Base-by-base conservation (phyloP, 2,888 invertebrate genomes). In the Pseudococcus jackbeardsleyi region DNA sequence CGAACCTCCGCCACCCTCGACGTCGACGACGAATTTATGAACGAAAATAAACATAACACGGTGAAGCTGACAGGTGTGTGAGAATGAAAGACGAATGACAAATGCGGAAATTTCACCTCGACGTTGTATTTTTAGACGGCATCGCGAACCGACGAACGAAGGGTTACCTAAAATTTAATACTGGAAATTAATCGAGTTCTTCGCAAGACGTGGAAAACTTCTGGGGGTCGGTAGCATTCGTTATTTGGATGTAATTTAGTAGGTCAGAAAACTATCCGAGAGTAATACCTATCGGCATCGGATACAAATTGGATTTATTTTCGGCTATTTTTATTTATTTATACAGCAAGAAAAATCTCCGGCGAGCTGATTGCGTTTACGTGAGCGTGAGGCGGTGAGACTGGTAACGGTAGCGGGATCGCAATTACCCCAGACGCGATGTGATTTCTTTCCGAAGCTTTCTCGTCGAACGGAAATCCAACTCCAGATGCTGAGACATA, bases 11-110 rank as follows among this genome's bases (percentile, higher is more conserved):
- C 17, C 17, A 17, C 59, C 17, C 9, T 7, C 64, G 12, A 68
- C 8, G 26, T 26, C 8, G 22, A 22, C 68, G 26, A 68, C 68
- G 68, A 68, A 68, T 68, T 68, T 68, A 68, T 68, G 68, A 68
- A 68, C 68, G 68, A 68, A 68, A 68, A 68, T 68, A 68, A 68
- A 68, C 68, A 68, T 68, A 68, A 68, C 68, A 26, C 68, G 68
- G 68, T 68, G 68, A 68, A 12, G 68, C 68, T 68, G 68, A 68
- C 68, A 68, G 68, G 54, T 54, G 68, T 68, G 68, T 68, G 68
- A 68, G 68, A 68, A 68, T 68, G 68, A 68, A 26, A 68, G 68
- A 68, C 68, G 68, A 68, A 68, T 68, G 68, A 68, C 68, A 68
- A 68, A 68, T 68, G 68, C 68, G 26, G 68, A 68, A 68, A 68